A percentile compares a stretch with the other conserved stretches of the same genome.
Conservation (phyloP, 2,797 vertebrate genomes). For the Anabacerthia variegaticeps region DNA sequence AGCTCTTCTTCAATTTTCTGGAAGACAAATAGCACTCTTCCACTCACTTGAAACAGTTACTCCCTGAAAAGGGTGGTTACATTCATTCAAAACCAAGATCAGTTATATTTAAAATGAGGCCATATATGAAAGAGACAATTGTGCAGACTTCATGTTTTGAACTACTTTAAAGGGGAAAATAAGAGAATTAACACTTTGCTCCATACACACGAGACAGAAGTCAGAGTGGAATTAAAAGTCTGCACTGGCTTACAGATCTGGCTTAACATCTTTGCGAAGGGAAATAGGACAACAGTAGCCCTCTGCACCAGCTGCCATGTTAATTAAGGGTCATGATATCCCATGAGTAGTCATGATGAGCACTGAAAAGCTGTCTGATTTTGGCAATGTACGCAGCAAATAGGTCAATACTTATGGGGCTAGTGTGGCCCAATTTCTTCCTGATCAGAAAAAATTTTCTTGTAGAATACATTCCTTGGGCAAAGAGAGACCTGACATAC, state of each 20-base stretch:
- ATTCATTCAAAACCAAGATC: not conserved
- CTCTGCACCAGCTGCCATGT: not conserved
- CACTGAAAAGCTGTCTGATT: not conserved
- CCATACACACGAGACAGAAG: not conserved
- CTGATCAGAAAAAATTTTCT: not conserved
- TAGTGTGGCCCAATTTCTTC: not conserved
- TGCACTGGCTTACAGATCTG: not conserved
- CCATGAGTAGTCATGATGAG: not conserved
- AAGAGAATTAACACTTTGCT: not conserved
- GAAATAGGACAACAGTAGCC: not conserved
- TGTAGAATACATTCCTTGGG: not conserved
- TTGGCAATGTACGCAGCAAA: not conserved
- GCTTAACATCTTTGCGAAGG: not conserved
- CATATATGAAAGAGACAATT: not conserved
- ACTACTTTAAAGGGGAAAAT: not conserved
- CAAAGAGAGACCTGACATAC: not conserved
- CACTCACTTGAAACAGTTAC: not conserved
- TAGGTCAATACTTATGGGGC: not conserved
- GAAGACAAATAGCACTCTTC: not conserved
- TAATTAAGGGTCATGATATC: slow-evolving; percentile 14
- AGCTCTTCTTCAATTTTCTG: not conserved
- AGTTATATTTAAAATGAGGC: not conserved
- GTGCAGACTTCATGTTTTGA: not conserved
- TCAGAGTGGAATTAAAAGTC: not conserved
- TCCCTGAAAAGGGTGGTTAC: not conserved